Evolutionary conservation across 2,888 invertebrate species (phyloP), one percentile per base, ranked within the genome.

Genomic region (Leptopilina myrica): DNA sequence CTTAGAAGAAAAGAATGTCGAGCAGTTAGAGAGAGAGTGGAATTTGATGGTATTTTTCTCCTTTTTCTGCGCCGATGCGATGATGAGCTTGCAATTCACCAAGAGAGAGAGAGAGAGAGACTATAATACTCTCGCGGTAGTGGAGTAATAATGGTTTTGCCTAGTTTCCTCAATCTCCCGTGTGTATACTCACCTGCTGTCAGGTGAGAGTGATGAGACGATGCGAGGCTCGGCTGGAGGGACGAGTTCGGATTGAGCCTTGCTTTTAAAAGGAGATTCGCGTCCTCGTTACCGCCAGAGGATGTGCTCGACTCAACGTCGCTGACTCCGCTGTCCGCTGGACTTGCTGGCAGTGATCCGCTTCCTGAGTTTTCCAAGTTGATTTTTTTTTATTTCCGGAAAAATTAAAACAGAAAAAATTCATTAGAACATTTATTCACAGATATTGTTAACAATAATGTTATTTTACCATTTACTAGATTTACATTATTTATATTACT

Each of bases 241-340:
- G 91, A 89, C 84, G 91, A 89, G 83, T 95, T 94, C 80, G 96
- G 96, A 92, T 97, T 97, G 86, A 97, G 94, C 85, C 97, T 94
- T 79, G 97, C 96, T 93, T 97, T 97, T 90, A 97, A 93, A 92
- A 91, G 87, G 86, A 91, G 90, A 90, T 91, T 91, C 86, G 91
- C 91, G 84, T 91, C 91, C 86, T 91, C 91, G 89, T 91, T 91
- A 83, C 92, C 92, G 82, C 96, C 95, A 65, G 95, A 95, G 85
- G 93, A 93, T 87, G 97, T 98, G 84, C 98, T 98, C 87, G 98
- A 98, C 93, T 98, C 98, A 88, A 98, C 98, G 93, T 98, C 98
- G 80, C 98, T 98, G 77, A 98, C 98, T 83, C 98, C 98, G 91
- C 98, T 98, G 94, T 99, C 98, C 77, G 98, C 98, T 84, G 98